phyloP scores from a whole-genome alignment of 2,888 invertebrate genomes.

The Yponomeuta sedellus region DNA sequence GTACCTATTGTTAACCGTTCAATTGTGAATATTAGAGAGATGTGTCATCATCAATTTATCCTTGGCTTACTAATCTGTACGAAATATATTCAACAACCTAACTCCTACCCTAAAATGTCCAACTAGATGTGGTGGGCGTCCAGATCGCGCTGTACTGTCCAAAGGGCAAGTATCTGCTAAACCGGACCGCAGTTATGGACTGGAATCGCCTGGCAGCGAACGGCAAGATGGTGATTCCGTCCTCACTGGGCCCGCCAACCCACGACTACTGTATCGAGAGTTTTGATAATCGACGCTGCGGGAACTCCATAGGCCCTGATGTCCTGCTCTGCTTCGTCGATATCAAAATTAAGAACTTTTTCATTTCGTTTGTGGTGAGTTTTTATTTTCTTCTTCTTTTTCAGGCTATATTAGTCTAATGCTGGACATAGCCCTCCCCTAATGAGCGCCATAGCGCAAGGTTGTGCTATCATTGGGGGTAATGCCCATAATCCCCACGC shows the following conservation, averaged over 20 bases:
- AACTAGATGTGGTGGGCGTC: constrained; percentile 50
- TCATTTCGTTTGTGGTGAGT: constrained; percentile 59
- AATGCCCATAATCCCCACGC: too few species aligned
- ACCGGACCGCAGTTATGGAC: constrained; percentile 37
- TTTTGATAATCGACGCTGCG: constrained; percentile 50
- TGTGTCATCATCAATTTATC: not conserved
- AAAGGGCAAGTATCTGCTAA: constrained; percentile 43
- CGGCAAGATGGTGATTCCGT: constrained; percentile 39
- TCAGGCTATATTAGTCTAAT: too few species aligned
- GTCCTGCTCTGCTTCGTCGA: constrained; percentile 47
- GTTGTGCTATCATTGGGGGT: too few species aligned
- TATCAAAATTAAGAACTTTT: constrained; percentile 42
- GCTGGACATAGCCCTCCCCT: too few species aligned
- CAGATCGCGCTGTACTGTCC: constrained; percentile 41
- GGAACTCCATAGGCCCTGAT: constrained; percentile 36
- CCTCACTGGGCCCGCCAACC: constrained; percentile 28
- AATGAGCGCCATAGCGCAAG: too few species aligned
- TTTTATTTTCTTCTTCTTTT: too few species aligned
- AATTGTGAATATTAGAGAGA: not conserved
- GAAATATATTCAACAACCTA: not conserved
- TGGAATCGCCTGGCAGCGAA: constrained; percentile 37
- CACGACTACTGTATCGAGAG: constrained; percentile 60
- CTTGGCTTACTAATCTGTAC: not conserved
- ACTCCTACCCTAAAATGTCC: not conserved
- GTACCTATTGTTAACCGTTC: not conserved